Percentiles rank a stretch among this genome's conserved stretches.
phyloP scores from a whole-genome alignment of 2,113 vertebrate species.

The Cryptomyrus ogoouensis region DNA sequence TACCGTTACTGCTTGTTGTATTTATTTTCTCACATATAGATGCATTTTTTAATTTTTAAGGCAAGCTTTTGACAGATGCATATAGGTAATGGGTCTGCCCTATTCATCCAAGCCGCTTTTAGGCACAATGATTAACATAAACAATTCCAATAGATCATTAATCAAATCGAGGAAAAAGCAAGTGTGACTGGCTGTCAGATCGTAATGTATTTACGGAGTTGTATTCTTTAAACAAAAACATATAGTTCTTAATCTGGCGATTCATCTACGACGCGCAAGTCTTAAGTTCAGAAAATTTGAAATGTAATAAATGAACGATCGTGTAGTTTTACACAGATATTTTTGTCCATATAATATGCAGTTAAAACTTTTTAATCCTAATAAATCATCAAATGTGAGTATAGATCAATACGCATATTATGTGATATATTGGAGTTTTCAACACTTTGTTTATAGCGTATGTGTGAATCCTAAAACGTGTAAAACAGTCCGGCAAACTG shows the following conservation, averaged over 20 bases:
- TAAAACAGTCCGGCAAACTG: not conserved
- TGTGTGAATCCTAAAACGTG: not conserved
- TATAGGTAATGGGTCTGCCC: slow-evolving; percentile 27
- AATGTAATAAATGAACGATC: not conserved
- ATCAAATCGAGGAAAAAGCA: slow-evolving; percentile 32
- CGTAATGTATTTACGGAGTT: not conserved
- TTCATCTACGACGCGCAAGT: not conserved
- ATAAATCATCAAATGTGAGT: not conserved
- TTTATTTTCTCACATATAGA: slow-evolving; percentile 1
- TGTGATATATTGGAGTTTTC: not conserved
- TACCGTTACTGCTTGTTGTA: not conserved
- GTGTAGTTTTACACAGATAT: not conserved
- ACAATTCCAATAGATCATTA: slow-evolving; percentile 32
- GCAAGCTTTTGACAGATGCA: not conserved
- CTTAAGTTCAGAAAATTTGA: not conserved
- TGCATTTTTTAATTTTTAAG: not conserved
- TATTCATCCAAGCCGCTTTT: slow-evolving; percentile 25
- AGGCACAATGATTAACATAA: slow-evolving; percentile 41
- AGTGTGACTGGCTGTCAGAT: slow-evolving; percentile 12
- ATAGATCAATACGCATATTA: not conserved
- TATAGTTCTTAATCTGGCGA: not conserved
- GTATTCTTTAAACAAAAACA: not conserved
- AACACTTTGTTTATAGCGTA: not conserved
- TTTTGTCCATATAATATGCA: not conserved
- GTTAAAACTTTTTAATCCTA: not conserved